These are phyloP conservation scores for Conus betulinus DNA, from an alignment of 1,140 invertebrate genomes.

Conservation along the genomic window DNA sequence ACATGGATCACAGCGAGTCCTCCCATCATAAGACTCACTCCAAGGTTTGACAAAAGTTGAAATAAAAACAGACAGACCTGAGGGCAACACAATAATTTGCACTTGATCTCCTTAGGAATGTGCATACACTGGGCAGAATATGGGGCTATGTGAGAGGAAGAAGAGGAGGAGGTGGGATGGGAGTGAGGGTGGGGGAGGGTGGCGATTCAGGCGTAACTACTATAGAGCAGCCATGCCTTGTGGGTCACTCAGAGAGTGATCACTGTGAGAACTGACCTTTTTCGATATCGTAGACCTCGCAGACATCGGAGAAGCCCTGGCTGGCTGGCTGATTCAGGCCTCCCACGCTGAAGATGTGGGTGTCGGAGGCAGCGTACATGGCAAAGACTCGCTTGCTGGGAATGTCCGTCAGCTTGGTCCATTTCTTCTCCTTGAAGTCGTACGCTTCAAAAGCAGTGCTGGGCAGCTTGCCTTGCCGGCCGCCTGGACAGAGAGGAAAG, in stretches of 20 bases:
- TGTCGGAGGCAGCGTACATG: conserved; percentile 64
- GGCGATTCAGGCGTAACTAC: too few species aligned
- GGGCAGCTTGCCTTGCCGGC: conserved; percentile 72
- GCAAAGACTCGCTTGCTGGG: conserved; percentile 73
- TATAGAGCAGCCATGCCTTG: too few species aligned
- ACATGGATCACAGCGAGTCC: too few species aligned
- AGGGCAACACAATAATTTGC: too few species aligned
- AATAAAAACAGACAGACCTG: too few species aligned
- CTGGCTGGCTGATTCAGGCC: conserved; percentile 69
- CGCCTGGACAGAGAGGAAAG: conserved; percentile 58
- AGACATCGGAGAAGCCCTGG: conserved; percentile 69
- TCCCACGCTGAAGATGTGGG: conserved; percentile 71
- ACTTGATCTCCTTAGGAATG: too few species aligned
- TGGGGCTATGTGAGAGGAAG: too few species aligned
- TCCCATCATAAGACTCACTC: too few species aligned
- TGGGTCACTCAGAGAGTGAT: not conserved
- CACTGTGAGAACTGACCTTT: conserved; percentile 55
- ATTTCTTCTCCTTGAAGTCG: conserved; percentile 68
- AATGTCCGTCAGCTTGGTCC: conserved; percentile 65
- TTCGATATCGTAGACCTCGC: conserved; percentile 69
- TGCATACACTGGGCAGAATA: too few species aligned
- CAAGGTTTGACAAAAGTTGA: too few species aligned
- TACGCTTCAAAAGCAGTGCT: conserved; percentile 68
- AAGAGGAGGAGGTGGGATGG: too few species aligned
- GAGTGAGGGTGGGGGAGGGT: too few species aligned